Base-by-base conservation (phyloP, 2,797 vertebrate genomes). In the Phalanger gymnotis region DNA sequence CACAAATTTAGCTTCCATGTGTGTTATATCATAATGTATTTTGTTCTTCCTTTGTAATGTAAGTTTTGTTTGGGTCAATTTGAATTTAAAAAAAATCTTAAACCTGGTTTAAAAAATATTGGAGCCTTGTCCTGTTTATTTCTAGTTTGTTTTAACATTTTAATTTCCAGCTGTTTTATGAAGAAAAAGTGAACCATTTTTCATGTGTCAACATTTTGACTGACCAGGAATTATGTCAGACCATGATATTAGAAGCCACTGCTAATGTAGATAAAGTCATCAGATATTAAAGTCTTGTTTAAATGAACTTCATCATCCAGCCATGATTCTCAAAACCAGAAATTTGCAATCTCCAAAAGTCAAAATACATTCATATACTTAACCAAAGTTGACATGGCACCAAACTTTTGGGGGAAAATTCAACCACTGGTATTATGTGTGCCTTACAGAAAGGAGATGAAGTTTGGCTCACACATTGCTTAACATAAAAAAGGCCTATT, bases 31-130 rank as follows among this genome's bases (percentile, higher is more conserved):
- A 96, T 97, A 66, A 95, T 98, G 98, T 98, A 98, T 98, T 99
- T 98, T 98, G 98, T 98, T 99, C 98, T 98, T 98, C 98, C 98
- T 99, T 98, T 98, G 98, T 98, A 97, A 98, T 98, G 98, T 98
- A 98, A 98, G 97, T 98, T 98, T 98, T 98, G 98, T 98, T 98
- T 98, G 98, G 98, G 97, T 98, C 98, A 98, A 96, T 98, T 98
- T 54, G 81, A 98, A 98, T 98, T 98, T 98, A 92, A 98, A 98
- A 98, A 98, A 97, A 96, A 97, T 95, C 92, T 98, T 98, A 98
- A 98, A 98, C 96, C 96, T 98, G 98, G 95, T 98, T 97, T 94
- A 95, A 97, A 98, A 98, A 97, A 96, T 40, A 66, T 93, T 93
- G 93, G 95, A 19, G 94, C 97, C 97, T 97, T 81, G 97, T 97